Conservation (phyloP, 2,113 vertebrate species). For the Pelmatolapia mariae region DNA sequence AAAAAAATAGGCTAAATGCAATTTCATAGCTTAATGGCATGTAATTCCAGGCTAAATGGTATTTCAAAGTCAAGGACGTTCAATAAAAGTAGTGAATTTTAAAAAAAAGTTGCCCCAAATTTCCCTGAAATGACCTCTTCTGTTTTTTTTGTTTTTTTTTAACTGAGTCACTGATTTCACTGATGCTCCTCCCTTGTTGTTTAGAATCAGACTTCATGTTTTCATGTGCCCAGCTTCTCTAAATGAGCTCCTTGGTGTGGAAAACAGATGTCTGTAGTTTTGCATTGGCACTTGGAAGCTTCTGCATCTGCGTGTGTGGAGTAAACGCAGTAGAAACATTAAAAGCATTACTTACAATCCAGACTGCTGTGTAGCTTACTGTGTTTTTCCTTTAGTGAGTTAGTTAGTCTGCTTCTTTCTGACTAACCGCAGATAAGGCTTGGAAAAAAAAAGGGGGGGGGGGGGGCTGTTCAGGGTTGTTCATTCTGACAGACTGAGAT, state of each 20-base stretch:
- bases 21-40: not conserved
- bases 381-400: not conserved
- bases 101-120: not conserved
- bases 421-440: not conserved
- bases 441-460: rapidly evolving
- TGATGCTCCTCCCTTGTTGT: not conserved
- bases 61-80: not conserved
- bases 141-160: rapidly evolving
- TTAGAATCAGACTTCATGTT: not conserved
- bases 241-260: not conserved
- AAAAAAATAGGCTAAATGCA: conserved; percentile 7
- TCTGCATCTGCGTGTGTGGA: not conserved
- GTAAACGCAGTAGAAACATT: not conserved
- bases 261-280: not conserved
- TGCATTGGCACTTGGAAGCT: not conserved
- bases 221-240: not conserved
- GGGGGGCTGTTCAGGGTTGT: not conserved
- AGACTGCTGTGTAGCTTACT: not conserved
- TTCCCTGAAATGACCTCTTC: not conserved
- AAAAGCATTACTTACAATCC: not conserved
- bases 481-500: not conserved
- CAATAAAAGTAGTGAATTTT: not conserved
- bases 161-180: not conserved
- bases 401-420: not conserved
- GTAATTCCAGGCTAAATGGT: not conserved